phyloP scores from a whole-genome alignment of 2,797 vertebrate species.

The Coendou prehensilis region DNA sequence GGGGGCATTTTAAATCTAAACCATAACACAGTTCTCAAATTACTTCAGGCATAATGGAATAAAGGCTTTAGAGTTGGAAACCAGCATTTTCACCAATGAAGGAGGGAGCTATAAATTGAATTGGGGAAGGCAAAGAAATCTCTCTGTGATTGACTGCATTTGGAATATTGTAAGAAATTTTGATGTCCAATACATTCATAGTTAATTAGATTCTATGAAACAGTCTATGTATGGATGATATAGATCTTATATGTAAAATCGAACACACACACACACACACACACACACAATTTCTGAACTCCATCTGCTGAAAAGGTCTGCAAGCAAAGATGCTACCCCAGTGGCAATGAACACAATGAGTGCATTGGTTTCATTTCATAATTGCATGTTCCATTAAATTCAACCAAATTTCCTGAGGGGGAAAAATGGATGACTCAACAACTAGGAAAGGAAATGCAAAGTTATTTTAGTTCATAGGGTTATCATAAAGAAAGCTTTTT shows the following conservation, averaged over 20 bases:
- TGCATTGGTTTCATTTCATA: neutral
- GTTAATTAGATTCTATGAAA: neutral
- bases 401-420: neutral
- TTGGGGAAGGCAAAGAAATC: neutral
- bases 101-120: neutral
- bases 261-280: neutral
- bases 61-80: neutral
- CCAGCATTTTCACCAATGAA: neutral
- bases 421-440: neutral
- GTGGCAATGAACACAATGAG: neutral
- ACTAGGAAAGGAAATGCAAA: neutral
- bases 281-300: neutral
- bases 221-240: neutral
- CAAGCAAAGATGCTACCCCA: neutral
- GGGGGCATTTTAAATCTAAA: neutral
- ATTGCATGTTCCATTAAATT: constrained; percentile 1
- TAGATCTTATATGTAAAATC: neutral
- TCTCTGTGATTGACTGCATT: neutral
- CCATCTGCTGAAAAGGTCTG: neutral
- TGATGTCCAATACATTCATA: neutral
- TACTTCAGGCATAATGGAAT: neutral
- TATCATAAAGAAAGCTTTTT: neutral
- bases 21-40: neutral
- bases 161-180: neutral
- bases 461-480: neutral